Evolutionary conservation across 1,140 invertebrate species (phyloP).

Genomic region (Drosophila lini): DNA sequence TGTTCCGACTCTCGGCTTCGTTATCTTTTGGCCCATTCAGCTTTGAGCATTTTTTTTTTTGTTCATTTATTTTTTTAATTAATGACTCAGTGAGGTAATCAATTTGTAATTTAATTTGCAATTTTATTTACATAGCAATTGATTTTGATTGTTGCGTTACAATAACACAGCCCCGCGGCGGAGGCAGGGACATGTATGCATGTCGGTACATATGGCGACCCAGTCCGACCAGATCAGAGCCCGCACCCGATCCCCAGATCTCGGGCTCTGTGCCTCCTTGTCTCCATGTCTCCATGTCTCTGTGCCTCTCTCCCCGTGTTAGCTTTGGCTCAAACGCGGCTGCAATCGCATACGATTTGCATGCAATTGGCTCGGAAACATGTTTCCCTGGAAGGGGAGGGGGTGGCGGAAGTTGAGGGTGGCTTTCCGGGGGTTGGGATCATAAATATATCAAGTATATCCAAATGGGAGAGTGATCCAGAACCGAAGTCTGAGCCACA

Average conservation of each 20-base stretch:
- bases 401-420: slow-evolving; percentile 1
- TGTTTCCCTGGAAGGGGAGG: slow-evolving; percentile 29
- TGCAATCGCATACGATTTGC: slow-evolving; percentile 72
- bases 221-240: slow-evolving; percentile 36
- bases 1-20: background rate
- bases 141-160: slow-evolving; percentile 82
- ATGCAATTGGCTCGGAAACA: slow-evolving; percentile 66
- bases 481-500: slow-evolving; percentile 11
- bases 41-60: slow-evolving; percentile 10
- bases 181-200: slow-evolving; percentile 16
- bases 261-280: slow-evolving; percentile 22
- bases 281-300: slow-evolving; percentile 6
- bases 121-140: slow-evolving; percentile 81
- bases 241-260: slow-evolving; percentile 21
- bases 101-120: slow-evolving; percentile 83
- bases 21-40: slow-evolving; percentile 22
- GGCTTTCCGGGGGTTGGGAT: slow-evolving; percentile 38
- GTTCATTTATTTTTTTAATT: slow-evolving; percentile 58
- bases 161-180: slow-evolving; percentile 68
- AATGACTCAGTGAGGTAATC: slow-evolving; percentile 82
- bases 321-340: slow-evolving; percentile 46
- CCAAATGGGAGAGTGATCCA: background rate
- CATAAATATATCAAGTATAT: slow-evolving; percentile 66
- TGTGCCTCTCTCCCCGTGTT: slow-evolving; percentile 11
- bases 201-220: slow-evolving; percentile 25